phyloP scores from a whole-genome alignment of 2,797 vertebrate genomes.

The Enteromius trimaculatus region DNA sequence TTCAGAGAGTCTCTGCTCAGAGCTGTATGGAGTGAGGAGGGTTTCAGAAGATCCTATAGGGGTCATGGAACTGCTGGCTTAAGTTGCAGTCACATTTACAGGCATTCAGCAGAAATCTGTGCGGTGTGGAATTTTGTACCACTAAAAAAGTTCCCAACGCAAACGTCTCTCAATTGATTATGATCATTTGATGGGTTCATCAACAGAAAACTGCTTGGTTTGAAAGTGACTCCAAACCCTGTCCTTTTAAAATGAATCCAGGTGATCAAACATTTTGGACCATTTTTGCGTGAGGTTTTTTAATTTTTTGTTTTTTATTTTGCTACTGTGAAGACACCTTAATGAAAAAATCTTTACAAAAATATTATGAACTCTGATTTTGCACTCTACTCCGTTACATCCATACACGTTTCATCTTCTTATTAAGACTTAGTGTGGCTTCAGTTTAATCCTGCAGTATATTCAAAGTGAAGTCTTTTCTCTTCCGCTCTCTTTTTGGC shows the following conservation, averaged over 20 bases:
- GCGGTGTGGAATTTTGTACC: background rate
- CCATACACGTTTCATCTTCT: background rate
- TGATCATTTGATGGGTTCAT: background rate
- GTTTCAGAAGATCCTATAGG: constrained; percentile 31
- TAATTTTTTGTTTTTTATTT: background rate
- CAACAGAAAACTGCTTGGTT: background rate
- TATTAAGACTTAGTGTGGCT: background rate
- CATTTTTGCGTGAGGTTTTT: background rate
- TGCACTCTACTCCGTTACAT: background rate
- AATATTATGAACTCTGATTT: constrained; percentile 45
- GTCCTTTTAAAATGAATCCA: background rate
- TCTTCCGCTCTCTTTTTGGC: constrained; percentile 27
- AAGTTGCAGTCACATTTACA: constrained; percentile 44
- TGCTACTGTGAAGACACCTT: background rate
- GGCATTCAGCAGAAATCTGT: background rate
- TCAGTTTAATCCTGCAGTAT: constrained; percentile 19
- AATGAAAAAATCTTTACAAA: constrained; percentile 18
- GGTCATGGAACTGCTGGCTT: background rate
- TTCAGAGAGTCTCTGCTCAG: constrained; percentile 56
- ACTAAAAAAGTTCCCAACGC: background rate
- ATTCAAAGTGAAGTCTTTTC: constrained; percentile 48
- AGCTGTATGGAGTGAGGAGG: constrained; percentile 53
- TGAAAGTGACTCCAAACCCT: background rate
- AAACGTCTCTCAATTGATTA: background rate
- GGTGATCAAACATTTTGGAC: background rate